Base-by-base conservation (phyloP, 2,888 invertebrate species). In the Cephus rjabovi region DNA sequence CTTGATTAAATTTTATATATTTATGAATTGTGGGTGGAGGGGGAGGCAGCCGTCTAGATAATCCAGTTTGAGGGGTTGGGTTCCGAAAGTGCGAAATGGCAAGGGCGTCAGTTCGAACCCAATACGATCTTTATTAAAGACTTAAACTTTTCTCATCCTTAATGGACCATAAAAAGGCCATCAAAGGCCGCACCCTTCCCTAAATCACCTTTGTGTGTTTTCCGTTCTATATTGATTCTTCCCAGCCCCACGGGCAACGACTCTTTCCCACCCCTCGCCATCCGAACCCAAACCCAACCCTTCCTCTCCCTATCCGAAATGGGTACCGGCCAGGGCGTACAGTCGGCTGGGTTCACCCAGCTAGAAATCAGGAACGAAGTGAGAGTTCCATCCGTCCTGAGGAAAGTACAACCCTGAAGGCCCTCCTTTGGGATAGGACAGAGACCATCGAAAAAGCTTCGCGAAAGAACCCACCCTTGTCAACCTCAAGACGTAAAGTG, bases 141-240 rank as follows among this genome's bases (percentile, higher is more conserved):
- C 74, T 75, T 75, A 40, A 71, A 71, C 76, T 75, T 74, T 79
- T 73, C 77, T 78, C 75, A 70, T 79, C 74, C 74, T 77, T 76
- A 81, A 82, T 82, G 81, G 81, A 77, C 76, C 79, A 76, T 82
- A 81, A 82, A 82, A 79, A 69, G 76, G 40, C 76, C 75, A 74
- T 81, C 78, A 77, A 56, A 74, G 77, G 69, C 79, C 75, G 77
- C 79, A 75, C 77, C 79, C 77, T 77, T 23, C 73, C 70, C 77
- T 78, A 71, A 77, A 79, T 77, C 69, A 75, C 73, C 71, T 75
- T 71, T 73, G 73, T 79, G 73, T 77, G 73, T 77, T 77, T 68
- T 71, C n/a, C 35, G 70, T 56, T 56, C 69, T 76, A 71, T 70
- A n/a, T 71, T 33, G 31, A 33, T 31, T 33, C 34, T 33, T 71